Percentiles rank a stretch among this genome's conserved stretches.
Conservation (phyloP, 2,888 invertebrate species). For the Lamproptera curius region DNA sequence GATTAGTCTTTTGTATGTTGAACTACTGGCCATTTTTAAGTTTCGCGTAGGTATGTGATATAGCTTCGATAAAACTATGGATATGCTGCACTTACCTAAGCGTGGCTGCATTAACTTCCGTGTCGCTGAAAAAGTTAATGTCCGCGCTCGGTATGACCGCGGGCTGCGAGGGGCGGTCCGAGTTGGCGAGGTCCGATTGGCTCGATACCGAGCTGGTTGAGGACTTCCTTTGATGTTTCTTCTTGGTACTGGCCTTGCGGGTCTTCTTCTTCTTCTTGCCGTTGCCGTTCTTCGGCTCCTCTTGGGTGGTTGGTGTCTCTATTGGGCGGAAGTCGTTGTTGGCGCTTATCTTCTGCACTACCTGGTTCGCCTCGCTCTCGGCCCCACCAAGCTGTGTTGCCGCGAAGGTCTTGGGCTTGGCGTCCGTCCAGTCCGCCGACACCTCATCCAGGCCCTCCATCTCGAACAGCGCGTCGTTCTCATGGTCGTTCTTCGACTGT, state of each 20-base stretch:
- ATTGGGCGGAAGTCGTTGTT: slow-evolving; percentile 82
- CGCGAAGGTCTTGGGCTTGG: slow-evolving; percentile 74
- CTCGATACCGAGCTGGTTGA: slow-evolving; percentile 76
- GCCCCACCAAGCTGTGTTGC: slow-evolving; percentile 71
- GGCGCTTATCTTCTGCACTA: slow-evolving; percentile 80
- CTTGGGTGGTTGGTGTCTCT: slow-evolving; percentile 49
- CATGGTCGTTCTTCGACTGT: slow-evolving; percentile 39
- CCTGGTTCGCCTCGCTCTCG: slow-evolving; percentile 70
- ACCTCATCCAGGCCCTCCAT: slow-evolving; percentile 81
- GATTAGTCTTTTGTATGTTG: too few relatives aligned
- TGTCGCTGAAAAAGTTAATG: slow-evolving; percentile 93
- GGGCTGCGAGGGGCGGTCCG: slow-evolving; percentile 57
- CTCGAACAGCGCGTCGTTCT: slow-evolving; percentile 82
- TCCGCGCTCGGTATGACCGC: slow-evolving; percentile 54
- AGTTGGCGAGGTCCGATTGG: slow-evolving; percentile 71
- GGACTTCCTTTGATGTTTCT: slow-evolving; percentile 87
- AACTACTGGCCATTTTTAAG: too few relatives aligned
- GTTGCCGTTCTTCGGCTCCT: slow-evolving; percentile 74
- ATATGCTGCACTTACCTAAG: slow-evolving; percentile 76
- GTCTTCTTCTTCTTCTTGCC: slow-evolving; percentile 87
- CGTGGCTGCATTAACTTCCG: slow-evolving; percentile 85
- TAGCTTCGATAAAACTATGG: too few relatives aligned
- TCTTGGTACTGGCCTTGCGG: slow-evolving; percentile 87
- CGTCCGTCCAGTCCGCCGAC: slow-evolving; percentile 69
- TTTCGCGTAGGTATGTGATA: too few relatives aligned